phyloP scores from a whole-genome alignment of 2,113 vertebrate genomes.

The Amazona guildingii region DNA sequence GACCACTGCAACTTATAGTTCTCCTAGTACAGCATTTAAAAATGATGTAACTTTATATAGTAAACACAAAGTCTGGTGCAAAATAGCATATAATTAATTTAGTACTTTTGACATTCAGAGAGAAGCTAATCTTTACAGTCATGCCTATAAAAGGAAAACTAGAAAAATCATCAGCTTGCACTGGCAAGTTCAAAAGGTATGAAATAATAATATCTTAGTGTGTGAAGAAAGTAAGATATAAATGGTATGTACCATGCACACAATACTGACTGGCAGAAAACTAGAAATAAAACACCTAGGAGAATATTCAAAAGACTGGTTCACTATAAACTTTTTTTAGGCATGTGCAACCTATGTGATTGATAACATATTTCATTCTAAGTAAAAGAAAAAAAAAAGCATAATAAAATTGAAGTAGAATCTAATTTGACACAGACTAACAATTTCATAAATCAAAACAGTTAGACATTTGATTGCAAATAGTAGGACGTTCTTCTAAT shows the following conservation, averaged over 20 bases:
- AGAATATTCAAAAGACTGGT: not conserved
- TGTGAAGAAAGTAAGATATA: not conserved
- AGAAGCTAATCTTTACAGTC: not conserved
- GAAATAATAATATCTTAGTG: not conserved
- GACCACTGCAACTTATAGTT: not conserved
- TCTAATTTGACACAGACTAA: not conserved
- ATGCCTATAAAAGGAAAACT: not conserved
- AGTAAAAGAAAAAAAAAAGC: not conserved
- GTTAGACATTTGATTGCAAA: not conserved
- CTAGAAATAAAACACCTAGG: not conserved
- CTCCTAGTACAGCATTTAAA: not conserved
- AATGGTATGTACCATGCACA: not conserved
- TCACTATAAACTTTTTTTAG: not conserved
- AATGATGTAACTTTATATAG: not conserved
- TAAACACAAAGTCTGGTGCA: not conserved
- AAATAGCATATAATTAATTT: not conserved
- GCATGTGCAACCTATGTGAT: not conserved
- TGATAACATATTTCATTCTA: not conserved
- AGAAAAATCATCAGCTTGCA: not conserved
- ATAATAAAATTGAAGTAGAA: not conserved
- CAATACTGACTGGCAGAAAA: not conserved
- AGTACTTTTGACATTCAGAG: not conserved
- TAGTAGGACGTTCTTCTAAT: not conserved
- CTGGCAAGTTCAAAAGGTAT: not conserved
- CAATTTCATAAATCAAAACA: conserved; percentile 6